These are phyloP conservation scores for Cyphomyrus discorhynchus DNA, from an alignment of 2,113 vertebrate genomes.

Conservation along the genomic window DNA sequence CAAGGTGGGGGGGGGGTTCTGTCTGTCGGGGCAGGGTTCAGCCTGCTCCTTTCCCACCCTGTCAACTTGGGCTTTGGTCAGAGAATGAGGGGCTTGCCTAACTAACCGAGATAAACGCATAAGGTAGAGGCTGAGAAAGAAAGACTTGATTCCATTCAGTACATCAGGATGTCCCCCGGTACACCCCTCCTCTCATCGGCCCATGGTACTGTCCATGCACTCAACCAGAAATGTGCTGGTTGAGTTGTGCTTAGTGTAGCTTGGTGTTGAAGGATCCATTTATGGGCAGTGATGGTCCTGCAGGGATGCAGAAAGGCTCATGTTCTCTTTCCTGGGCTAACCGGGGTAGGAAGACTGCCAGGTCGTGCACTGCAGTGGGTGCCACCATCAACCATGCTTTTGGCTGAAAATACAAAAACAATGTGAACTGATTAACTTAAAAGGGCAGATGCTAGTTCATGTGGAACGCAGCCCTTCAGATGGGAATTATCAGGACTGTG, in stretches of 20 bases:
- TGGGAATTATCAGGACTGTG: background rate
- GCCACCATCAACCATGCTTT: background rate
- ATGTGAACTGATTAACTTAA: background rate
- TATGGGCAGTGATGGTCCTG: background rate
- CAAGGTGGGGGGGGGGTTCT: background rate
- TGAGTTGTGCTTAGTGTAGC: background rate
- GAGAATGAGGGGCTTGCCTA: background rate
- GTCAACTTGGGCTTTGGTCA: background rate
- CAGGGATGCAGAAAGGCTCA: background rate
- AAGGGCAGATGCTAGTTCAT: background rate
- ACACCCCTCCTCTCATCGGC: background rate
- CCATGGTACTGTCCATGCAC: background rate
- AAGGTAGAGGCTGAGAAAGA: background rate
- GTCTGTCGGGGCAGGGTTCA: background rate
- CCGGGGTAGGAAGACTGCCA: background rate
- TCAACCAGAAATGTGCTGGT: background rate
- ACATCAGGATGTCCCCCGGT: background rate
- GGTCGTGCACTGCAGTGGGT: background rate
- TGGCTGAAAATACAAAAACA: background rate
- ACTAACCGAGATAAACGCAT: background rate
- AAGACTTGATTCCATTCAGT: background rate
- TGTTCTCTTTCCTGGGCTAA: background rate
- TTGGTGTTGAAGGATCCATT: background rate
- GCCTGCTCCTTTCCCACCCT: background rate
- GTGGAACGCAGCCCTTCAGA: background rate